phyloP scores from a whole-genome alignment of 1,140 invertebrate species.

The Cepaea nemoralis region DNA sequence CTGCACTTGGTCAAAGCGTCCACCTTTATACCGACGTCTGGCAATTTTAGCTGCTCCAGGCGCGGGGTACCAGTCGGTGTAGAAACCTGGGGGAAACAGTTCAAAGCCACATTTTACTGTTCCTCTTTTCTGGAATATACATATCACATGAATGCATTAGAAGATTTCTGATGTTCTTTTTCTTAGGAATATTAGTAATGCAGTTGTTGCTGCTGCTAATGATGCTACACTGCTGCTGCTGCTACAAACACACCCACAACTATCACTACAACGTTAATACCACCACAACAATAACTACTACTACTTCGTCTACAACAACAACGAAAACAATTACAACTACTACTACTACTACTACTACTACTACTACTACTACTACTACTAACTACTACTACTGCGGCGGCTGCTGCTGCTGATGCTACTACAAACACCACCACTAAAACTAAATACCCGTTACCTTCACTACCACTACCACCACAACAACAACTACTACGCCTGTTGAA shows the following conservation, averaged over 20 bases:
- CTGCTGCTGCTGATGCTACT: no score
- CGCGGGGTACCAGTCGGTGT: constrained; percentile 28
- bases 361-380: no score
- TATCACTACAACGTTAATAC: no score
- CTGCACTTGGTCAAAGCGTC: background rate
- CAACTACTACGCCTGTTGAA: no score
- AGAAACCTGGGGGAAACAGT: constrained; percentile 5
- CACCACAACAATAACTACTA: no score
- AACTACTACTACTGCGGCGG: no score
- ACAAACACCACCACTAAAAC: no score
- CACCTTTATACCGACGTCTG: constrained; percentile 3
- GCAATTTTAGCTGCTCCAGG: background rate
- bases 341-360: no score
- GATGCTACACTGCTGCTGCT: background rate
- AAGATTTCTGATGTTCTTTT: background rate
- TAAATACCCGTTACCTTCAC: no score
- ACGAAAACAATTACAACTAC: no score
- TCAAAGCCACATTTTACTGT: background rate
- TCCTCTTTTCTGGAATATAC: background rate
- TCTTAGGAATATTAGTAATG: background rate
- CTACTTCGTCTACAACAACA: no score
- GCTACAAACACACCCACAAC: background rate
- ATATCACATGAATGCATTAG: background rate
- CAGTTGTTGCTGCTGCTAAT: background rate
- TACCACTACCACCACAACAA: no score